Conservation (phyloP, 2,113 vertebrate genomes). For the Sclerurus mexicanus region DNA sequence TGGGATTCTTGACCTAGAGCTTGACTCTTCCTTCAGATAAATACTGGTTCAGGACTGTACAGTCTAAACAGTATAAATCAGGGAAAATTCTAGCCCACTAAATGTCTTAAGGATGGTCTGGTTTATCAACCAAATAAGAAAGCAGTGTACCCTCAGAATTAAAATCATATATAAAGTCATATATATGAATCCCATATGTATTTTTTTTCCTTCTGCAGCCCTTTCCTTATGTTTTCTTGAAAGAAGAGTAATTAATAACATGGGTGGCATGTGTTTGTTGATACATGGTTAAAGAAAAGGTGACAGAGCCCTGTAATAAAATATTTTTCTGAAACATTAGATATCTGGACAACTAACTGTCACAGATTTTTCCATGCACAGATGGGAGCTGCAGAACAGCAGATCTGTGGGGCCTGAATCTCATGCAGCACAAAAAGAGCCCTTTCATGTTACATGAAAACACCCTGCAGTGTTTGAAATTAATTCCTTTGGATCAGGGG, state of each 20-base stretch:
- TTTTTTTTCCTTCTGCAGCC: not conserved
- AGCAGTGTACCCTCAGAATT: not conserved
- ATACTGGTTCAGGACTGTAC: not conserved
- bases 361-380: constrained; percentile 41
- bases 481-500: constrained; percentile 67
- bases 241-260: not conserved
- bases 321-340: constrained; percentile 42
- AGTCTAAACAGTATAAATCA: not conserved
- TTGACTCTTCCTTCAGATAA: not conserved
- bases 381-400: constrained; percentile 33
- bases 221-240: not conserved
- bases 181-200: not conserved
- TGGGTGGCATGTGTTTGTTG: not conserved
- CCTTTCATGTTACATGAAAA: constrained; percentile 65
- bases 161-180: not conserved
- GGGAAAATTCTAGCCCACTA: not conserved
- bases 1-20: not conserved
- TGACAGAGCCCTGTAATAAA: constrained; percentile 28
- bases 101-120: not conserved
- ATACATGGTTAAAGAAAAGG: not conserved
- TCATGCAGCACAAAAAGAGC: constrained; percentile 50
- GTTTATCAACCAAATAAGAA: not conserved
- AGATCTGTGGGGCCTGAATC: constrained; percentile 61
- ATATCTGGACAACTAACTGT: constrained; percentile 21
- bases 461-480: constrained; percentile 65